A percentile compares a stretch with the other conserved stretches of the same genome.
Evolutionary conservation across 1,140 invertebrate species (phyloP).

Genomic region (Trichoplusia ni): DNA sequence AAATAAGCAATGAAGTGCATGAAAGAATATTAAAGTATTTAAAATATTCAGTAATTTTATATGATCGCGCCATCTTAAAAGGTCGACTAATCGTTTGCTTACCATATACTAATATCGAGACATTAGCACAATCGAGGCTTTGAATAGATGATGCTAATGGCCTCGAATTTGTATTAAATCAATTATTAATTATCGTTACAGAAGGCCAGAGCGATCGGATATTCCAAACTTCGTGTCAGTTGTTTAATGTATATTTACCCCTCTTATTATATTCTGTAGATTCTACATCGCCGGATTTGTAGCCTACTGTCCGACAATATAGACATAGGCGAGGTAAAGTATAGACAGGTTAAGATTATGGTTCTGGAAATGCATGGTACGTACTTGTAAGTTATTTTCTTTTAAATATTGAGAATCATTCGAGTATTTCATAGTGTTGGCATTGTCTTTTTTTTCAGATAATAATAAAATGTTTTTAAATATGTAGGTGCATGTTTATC

Average conservation of each 20-base stretch:
- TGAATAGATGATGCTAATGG: not conserved
- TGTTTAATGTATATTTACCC: slow-evolving; percentile 35
- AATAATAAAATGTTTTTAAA: slow-evolving; percentile 26
- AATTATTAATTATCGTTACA: slow-evolving; percentile 63
- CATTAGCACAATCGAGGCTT: not conserved
- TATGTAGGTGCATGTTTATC: slow-evolving; percentile 51
- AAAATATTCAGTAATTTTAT: too few relatives aligned
- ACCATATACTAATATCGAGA: not conserved
- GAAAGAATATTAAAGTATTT: too few relatives aligned
- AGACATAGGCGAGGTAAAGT: slow-evolving; percentile 37
- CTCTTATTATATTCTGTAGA: slow-evolving; percentile 36
- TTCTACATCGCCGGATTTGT: slow-evolving; percentile 15
- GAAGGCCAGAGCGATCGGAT: slow-evolving; percentile 41
- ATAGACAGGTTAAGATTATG: slow-evolving; percentile 22
- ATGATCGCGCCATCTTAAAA: too few relatives aligned
- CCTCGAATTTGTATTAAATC: slow-evolving; percentile 34
- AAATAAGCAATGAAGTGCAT: too few relatives aligned
- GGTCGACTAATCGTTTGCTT: not conserved
- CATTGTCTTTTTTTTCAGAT: slow-evolving; percentile 49
- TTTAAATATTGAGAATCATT: slow-evolving; percentile 11
- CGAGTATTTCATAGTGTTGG: slow-evolving; percentile 15
- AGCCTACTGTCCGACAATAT: not conserved
- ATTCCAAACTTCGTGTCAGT: slow-evolving; percentile 40
- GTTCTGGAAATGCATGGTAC: slow-evolving; percentile 32
- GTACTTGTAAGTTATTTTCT: slow-evolving; percentile 26